These are phyloP conservation scores for Eubasilissa splendida DNA, from an alignment of 2,888 invertebrate species.

Conservation along the genomic window DNA sequence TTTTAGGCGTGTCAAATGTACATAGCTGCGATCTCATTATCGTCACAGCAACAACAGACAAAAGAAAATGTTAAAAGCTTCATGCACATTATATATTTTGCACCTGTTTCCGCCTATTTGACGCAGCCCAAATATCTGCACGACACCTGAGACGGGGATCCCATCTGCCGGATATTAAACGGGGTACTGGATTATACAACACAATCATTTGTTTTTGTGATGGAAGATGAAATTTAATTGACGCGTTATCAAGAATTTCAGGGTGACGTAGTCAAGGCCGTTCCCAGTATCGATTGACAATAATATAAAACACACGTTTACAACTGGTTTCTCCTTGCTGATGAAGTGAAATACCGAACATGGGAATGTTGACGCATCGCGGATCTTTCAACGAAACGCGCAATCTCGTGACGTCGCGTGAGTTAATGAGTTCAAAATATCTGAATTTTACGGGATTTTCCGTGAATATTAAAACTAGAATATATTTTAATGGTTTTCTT, in stretches of 20 bases:
- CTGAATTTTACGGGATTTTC: background rate
- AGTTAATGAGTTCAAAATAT: slow-evolving; percentile 33
- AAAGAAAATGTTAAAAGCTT: slow-evolving; percentile 16
- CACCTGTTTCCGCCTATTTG: slow-evolving; percentile 18
- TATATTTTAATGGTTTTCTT: background rate
- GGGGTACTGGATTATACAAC: background rate
- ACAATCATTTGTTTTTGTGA: slow-evolving; percentile 16
- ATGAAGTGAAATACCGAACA: slow-evolving; percentile 36
- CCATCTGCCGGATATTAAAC: slow-evolving; percentile 18
- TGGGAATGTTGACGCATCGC: slow-evolving; percentile 47
- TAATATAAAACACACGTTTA: slow-evolving; percentile 46
- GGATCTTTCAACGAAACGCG: background rate
- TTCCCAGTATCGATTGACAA: slow-evolving; percentile 47
- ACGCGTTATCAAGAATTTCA: slow-evolving; percentile 50
- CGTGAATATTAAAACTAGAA: background rate
- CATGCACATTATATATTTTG: background rate
- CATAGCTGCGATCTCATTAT: background rate
- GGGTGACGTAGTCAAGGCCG: slow-evolving; percentile 52
- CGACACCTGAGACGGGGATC: slow-evolving; percentile 7
- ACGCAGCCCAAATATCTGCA: background rate
- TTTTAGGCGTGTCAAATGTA: slow-evolving; percentile 20
- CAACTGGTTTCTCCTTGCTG: slow-evolving; percentile 50
- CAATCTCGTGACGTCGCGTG: slow-evolving; percentile 18
- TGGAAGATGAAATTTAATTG: slow-evolving; percentile 39
- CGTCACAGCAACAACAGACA: background rate